Conservation (phyloP, 2,797 vertebrate species). For the Tinamus major region DNA sequence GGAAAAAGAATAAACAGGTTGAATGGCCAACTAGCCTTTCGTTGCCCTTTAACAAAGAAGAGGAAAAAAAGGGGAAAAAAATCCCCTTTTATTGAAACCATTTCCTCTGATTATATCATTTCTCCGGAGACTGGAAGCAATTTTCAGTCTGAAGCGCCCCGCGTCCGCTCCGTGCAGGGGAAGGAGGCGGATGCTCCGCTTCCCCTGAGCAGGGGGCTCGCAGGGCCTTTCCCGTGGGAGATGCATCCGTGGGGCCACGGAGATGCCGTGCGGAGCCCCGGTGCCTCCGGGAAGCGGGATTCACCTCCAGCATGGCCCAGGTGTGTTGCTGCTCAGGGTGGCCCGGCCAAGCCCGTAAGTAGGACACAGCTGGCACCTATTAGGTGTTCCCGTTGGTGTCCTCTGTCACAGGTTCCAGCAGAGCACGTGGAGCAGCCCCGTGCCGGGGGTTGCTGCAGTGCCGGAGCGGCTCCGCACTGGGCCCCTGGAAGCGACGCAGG, state of each 20-base stretch:
- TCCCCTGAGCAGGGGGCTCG: background rate
- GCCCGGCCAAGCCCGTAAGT: background rate
- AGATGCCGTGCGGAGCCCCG: too few species aligned
- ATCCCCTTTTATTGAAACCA: slow-evolving; percentile 63
- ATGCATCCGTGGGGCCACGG: background rate
- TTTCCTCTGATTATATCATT: slow-evolving; percentile 71
- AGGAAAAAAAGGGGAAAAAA: background rate
- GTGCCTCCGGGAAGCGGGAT: background rate
- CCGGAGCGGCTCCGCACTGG: accelerated
- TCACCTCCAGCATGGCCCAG: accelerated
- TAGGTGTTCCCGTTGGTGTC: background rate
- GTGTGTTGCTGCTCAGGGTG: background rate
- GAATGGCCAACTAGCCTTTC: slow-evolving; percentile 28
- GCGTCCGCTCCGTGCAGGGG: background rate
- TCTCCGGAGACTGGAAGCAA: slow-evolving; percentile 41
- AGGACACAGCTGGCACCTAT: slow-evolving; percentile 56
- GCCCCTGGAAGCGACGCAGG: background rate
- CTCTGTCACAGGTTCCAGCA: background rate
- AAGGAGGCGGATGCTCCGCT: background rate
- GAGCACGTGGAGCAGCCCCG: background rate
- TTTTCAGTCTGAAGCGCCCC: background rate
- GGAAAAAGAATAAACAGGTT: slow-evolving; percentile 15
- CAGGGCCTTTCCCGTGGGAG: background rate
- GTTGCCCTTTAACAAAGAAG: background rate
- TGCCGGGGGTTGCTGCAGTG: background rate